phyloP scores from a whole-genome alignment of 1,140 invertebrate genomes.

The Centruroides sculpturatus region DNA sequence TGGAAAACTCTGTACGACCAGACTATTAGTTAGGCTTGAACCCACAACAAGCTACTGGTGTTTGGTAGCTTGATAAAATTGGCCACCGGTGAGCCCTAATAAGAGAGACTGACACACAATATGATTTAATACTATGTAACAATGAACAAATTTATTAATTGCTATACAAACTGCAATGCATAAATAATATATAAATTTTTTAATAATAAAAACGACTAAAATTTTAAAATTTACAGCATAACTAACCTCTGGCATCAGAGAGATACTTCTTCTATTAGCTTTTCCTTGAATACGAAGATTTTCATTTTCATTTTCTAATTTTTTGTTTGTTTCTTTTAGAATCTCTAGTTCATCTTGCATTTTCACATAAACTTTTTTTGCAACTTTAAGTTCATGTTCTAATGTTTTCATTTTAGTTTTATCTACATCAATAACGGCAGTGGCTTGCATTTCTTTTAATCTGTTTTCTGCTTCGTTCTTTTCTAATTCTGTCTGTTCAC shows the following conservation, averaged over 20 bases:
- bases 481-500: conserved; percentile 76
- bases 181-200: too few relatives aligned
- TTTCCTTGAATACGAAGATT: conserved; percentile 22
- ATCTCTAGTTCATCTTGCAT: conserved; percentile 57
- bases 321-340: conserved; percentile 43
- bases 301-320: conserved; percentile 35
- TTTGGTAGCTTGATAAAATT: too few relatives aligned
- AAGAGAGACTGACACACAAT: too few relatives aligned
- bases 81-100: too few relatives aligned
- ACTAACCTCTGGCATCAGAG: conserved; percentile 8
- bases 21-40: too few relatives aligned
- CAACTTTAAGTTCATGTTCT: conserved; percentile 66
- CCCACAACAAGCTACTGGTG: too few relatives aligned
- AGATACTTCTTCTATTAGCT: conserved; percentile 2
- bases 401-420: conserved; percentile 36
- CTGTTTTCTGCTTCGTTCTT: conserved; percentile 29
- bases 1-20: too few relatives aligned
- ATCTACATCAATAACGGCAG: conserved; percentile 17
- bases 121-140: too few relatives aligned
- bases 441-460: conserved; percentile 16
- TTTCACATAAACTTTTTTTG: conserved; percentile 49
- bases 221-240: too few relatives aligned
- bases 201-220: too few relatives aligned
- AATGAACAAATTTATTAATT: too few relatives aligned
- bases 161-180: too few relatives aligned